phyloP scores from a whole-genome alignment of 2,888 invertebrate genomes.

The Pelosia muscerda region DNA sequence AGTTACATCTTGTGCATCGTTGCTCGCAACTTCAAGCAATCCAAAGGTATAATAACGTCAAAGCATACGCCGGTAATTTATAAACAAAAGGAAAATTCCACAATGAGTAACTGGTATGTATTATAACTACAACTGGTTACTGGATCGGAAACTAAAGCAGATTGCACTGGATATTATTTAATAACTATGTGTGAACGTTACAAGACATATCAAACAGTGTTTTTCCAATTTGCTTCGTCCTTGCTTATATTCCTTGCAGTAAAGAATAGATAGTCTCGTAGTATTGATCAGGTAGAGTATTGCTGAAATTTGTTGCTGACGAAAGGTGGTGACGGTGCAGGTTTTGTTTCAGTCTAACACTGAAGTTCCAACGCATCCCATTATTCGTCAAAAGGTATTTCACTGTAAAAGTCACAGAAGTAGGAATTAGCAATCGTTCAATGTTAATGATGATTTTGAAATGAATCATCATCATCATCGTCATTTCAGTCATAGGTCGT shows the following conservation, averaged over 20 bases:
- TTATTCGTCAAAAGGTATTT: no score
- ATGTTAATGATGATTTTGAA: no score
- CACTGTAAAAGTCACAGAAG: no score
- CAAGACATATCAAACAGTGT: constrained; percentile 22
- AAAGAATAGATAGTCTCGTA: not conserved
- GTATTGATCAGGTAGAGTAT: not conserved
- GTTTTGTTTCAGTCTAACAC: no score
- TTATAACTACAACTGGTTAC: constrained; percentile 33
- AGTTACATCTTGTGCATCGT: not conserved
- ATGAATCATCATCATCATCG: no score
- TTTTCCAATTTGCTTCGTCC: not conserved
- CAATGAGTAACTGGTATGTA: constrained; percentile 14
- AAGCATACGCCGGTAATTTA: constrained; percentile 10
- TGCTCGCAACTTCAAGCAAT: not conserved
- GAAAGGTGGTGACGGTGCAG: no score
- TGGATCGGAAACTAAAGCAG: constrained; percentile 38
- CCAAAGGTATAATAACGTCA: not conserved
- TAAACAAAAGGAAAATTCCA: constrained; percentile 15
- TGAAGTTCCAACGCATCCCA: no score
- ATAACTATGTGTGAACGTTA: constrained; percentile 34
- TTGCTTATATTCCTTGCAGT: no score
- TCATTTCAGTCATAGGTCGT: no score
- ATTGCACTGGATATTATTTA: constrained; percentile 33
- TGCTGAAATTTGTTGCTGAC: not conserved
- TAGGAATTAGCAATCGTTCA: no score